These are phyloP conservation scores for Nephrotoma appendiculata DNA, from an alignment of 2,888 invertebrate species.

Conservation along the genomic window DNA sequence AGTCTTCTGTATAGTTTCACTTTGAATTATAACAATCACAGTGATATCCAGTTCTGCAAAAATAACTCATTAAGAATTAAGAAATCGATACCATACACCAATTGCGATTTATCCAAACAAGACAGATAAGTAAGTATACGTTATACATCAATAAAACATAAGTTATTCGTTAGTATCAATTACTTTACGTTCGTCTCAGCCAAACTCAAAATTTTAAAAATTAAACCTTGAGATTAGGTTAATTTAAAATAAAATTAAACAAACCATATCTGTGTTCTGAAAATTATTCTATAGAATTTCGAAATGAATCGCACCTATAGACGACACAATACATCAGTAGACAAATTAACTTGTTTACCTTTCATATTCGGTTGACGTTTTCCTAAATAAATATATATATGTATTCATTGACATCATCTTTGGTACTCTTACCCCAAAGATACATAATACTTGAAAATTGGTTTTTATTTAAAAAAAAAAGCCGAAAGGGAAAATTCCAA, in stretches of 20 bases:
- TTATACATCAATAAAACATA: neutral
- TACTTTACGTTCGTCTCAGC: neutral
- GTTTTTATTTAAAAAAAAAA: neutral
- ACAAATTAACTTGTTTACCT: neutral
- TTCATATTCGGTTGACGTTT: neutral
- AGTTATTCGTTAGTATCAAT: neutral
- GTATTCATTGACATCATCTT: neutral
- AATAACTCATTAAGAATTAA: too few species aligned
- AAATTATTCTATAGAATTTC: neutral
- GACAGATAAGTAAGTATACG: too few species aligned
- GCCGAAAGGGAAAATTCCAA: neutral
- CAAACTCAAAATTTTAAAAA: neutral
- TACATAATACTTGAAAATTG: neutral
- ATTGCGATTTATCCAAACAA: neutral
- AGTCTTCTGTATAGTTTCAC: too few species aligned
- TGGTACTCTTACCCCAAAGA: too few species aligned
- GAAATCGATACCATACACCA: too few species aligned
- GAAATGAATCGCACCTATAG: neutral
- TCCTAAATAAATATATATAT: neutral
- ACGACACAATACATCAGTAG: neutral
- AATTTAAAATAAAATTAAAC: neutral
- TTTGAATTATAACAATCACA: too few species aligned
- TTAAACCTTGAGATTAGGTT: neutral
- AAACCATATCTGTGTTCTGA: neutral
- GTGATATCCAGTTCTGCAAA: too few species aligned